These are phyloP conservation scores for Bombus turneri DNA, from an alignment of 1,140 invertebrate species.

Conservation along the genomic window DNA sequence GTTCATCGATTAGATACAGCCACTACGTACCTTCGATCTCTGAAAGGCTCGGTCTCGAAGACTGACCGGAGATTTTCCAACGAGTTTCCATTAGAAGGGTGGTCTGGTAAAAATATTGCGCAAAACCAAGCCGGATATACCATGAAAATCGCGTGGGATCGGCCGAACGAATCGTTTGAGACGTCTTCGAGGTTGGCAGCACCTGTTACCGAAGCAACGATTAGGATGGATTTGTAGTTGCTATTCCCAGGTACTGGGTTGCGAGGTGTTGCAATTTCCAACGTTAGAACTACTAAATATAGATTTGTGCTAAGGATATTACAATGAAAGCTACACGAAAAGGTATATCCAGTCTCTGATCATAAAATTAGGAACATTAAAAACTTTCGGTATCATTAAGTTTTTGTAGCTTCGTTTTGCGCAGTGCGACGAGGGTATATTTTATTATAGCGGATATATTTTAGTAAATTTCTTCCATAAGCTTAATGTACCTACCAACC, in stretches of 20 bases:
- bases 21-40: slow-evolving; percentile 39
- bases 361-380: too few relatives aligned
- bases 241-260: slow-evolving; percentile 5
- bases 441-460: too few relatives aligned
- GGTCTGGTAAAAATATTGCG: neutral
- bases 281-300: too few relatives aligned
- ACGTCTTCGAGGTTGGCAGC: slow-evolving; percentile 61
- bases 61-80: slow-evolving; percentile 65
- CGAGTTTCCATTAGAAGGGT: slow-evolving; percentile 3
- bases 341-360: too few relatives aligned
- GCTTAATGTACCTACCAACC: neutral
- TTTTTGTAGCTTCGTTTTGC: too few relatives aligned
- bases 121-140: slow-evolving; percentile 48
- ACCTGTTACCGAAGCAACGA: slow-evolving; percentile 67
- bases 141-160: slow-evolving; percentile 50
- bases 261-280: neutral
- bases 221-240: neutral
- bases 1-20: slow-evolving; percentile 45
- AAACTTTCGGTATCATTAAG: too few relatives aligned
- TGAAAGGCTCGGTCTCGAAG: slow-evolving; percentile 50
- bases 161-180: slow-evolving; percentile 60
- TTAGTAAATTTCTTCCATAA: neutral
- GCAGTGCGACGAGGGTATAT: too few relatives aligned
- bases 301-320: too few relatives aligned
- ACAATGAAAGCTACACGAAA: neutral